Evolutionary conservation across 2,113 vertebrate genomes (phyloP).

Genomic region (Siniperca knerii): DNA sequence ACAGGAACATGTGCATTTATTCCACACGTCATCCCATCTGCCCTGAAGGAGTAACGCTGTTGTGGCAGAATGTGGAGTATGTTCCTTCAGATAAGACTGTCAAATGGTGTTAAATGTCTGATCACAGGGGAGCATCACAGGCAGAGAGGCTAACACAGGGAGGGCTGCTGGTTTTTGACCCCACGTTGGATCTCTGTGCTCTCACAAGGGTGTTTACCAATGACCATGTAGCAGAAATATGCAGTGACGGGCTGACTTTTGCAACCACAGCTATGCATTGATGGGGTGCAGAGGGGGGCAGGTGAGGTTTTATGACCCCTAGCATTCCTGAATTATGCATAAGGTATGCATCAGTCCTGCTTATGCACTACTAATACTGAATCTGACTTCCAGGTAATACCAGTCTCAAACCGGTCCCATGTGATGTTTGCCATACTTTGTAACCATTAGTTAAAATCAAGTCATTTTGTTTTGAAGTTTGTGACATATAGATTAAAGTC

Average conservation of each 20-base stretch:
- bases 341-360: slow-evolving; percentile 13
- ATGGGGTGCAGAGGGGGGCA: slow-evolving; percentile 6
- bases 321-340: slow-evolving; percentile 50
- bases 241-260: slow-evolving; percentile 56
- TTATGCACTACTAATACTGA: not conserved
- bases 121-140: slow-evolving; percentile 46
- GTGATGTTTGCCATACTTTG: slow-evolving; percentile 2
- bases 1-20: slow-evolving; percentile 50
- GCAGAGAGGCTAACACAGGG: slow-evolving; percentile 17
- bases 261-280: slow-evolving; percentile 54
- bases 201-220: slow-evolving; percentile 61
- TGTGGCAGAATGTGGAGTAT: slow-evolving; percentile 59
- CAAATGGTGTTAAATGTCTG: slow-evolving; percentile 46
- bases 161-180: slow-evolving; percentile 52
- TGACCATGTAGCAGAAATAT: slow-evolving; percentile 66
- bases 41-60: slow-evolving; percentile 24
- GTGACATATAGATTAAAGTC: not conserved
- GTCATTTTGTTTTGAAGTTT: not conserved
- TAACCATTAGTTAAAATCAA: not conserved
- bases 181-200: not conserved
- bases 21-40: slow-evolving; percentile 40
- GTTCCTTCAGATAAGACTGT: slow-evolving; percentile 49
- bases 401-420: not conserved
- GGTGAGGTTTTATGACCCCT: slow-evolving; percentile 42
- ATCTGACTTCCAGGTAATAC: slow-evolving; percentile 19